Base-by-base conservation (phyloP, 2,888 invertebrate genomes). In the Cataglyphis livida region DNA sequence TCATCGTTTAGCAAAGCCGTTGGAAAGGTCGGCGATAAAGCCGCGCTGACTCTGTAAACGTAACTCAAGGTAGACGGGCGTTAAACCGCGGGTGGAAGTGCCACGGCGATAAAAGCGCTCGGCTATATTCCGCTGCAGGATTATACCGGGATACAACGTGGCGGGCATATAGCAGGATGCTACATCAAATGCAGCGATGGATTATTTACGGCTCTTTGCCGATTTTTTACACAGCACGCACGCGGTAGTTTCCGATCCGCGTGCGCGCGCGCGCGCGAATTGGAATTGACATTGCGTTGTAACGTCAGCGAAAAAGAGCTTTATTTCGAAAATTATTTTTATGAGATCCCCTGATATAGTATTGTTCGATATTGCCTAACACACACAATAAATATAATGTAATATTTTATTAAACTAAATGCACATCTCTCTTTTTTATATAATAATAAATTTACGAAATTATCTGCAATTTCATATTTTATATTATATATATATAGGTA, bases 11-110 rank as follows among this genome's bases (percentile, higher is more conserved):
- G 84, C 81, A 79, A 82, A 85, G 74, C 70, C 74, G 81, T 41
- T 75, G 84, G 86, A 86, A 89, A 90, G 87, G 89, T 83, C 85
- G 88, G 51, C 87, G 87, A 90, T 91, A 90, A 91, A 91, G 74
- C 85, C 62, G 68, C 84, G 83, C 70, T 84, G 82, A 83, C 88
- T 91, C 81, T 83, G 89, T 87, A 86, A 84, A 85, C 83, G 87
- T 86, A 85, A 84, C 83, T 88, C 87, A 62, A 66, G 83, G 83
- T 76, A 75, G 87, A 87, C 85, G 88, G 85, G 82, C 83, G 88
- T 90, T 89, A 90, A 91, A 90, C 90, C 84, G 85, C 86, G 84
- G 75, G 25, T 70, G 84, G 81, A 85, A 90, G 88, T 88, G 86
- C 78, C 71, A 73, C 62, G 59, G 38, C 84, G 86, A 89, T 91